Conservation (phyloP, 1,140 invertebrate species). For the Antheraea pernyi region DNA sequence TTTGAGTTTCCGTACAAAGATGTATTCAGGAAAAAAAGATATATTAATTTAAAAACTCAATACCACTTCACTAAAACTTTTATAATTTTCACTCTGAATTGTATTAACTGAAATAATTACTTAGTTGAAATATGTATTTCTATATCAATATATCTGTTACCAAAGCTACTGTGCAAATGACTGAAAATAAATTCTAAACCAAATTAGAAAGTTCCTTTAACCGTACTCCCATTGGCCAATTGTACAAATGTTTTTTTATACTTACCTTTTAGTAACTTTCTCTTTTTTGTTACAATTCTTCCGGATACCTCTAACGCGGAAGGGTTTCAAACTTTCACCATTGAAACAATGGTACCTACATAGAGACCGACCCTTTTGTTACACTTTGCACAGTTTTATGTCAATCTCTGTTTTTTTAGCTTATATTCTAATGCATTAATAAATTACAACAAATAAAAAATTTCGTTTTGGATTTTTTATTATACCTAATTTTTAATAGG, state of each 20-base stretch:
- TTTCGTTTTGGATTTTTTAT: too few species aligned
- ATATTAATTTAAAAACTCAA: not conserved
- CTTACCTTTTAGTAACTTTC: constrained; percentile 60
- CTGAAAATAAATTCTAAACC: constrained; percentile 42
- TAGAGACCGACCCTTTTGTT: constrained; percentile 2
- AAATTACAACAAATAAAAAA: too few species aligned
- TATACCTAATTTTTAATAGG: too few species aligned
- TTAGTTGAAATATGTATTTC: not conserved
- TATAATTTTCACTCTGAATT: not conserved
- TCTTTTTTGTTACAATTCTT: constrained; percentile 75
- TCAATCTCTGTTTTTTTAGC: too few species aligned
- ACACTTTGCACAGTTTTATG: not conserved
- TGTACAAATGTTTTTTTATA: constrained; percentile 54
- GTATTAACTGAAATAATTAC: not conserved
- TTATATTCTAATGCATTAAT: too few species aligned
- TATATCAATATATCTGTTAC: constrained; percentile 9
- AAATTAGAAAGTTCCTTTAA: constrained; percentile 68
- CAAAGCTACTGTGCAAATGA: constrained; percentile 59
- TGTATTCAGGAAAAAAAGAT: not conserved
- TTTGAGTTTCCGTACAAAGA: not conserved
- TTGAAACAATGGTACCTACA: constrained; percentile 48
- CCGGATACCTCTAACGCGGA: constrained; percentile 64
- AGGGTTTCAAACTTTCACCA: constrained; percentile 66
- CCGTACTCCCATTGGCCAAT: constrained; percentile 53
- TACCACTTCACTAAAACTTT: constrained; percentile 13